Evolutionary conservation across 2,113 vertebrate species (phyloP), one percentile per base, ranked within the genome.

Genomic region (Ictalurus punctatus): DNA sequence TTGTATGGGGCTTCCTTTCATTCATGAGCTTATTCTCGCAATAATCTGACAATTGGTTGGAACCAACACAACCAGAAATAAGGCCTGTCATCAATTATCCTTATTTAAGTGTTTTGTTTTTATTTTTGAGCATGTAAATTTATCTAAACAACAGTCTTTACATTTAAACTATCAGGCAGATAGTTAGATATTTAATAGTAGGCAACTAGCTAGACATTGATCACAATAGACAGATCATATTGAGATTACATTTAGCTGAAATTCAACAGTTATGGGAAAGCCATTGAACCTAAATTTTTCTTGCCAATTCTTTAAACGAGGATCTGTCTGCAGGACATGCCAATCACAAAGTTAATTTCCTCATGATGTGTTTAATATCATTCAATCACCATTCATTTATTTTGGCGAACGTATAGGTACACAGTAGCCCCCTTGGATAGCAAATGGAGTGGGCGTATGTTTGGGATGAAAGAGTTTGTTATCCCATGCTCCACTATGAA

Each of bases 341-440:
- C 94, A 94, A 81, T 94, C 92, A 92, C 61, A 89, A 76, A 87
- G 56, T 94, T 95, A 14, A 94, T 94, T 94, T 95, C 93, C 94
- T 94, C 90, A 1, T 25, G 86, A 85, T 93, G 91, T 92, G 40
- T 86, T 79, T 92, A 90, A 92, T 90, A 93, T 93, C 83, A 86
- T 91, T 87, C 86, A 89, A 67, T 37, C 87, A 91, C 80, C 89
- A 91, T 90, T 89, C 89, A 92, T 95, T 94, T 95, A 94, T 95
- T 94, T 92, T 92, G 92, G 92, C 81, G 79, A 91, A 83, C 90
- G 90, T 87, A 89, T 92, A 92, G 92, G 92, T 92, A 85, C 84
- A 89, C 88, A 90, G 91, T 86, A 91, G 91, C 90, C 92, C 92
- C 91, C 89, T 91, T 90, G 91, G 83, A 93, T 93, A 93, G 90